Evolutionary conservation across 2,888 invertebrate genomes (phyloP), one percentile per base, ranked within the genome.

Genomic region (Tipula confusa): DNA sequence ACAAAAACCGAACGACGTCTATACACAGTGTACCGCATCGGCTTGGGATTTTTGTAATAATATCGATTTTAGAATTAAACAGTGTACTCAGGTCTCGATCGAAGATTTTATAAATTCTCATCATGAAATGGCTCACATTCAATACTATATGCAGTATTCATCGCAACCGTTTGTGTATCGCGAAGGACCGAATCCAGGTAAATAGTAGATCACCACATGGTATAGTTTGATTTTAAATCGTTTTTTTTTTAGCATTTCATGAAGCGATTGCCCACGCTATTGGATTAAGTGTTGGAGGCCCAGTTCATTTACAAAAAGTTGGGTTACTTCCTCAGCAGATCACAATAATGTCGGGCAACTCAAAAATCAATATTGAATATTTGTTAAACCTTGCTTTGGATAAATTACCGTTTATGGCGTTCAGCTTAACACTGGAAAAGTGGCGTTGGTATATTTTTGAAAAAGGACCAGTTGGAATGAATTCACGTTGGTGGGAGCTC

Each of bases 41-140:
- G 94, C 96, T 0, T 96, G 96, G 96, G 96, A 97, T 88, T 95
- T 96, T 89, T 95, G 94, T 87, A 95, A 96, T 87, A 91, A 93
- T 86, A 91, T 94, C 18, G 97, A 97, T 88, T 96, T 13, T 88
- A 94, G 95, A 86, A 95, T 96, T 85, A 96, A 96, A 86, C 95
- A 95, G 87, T 96, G 96, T 87, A 95, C 96, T 0, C 93, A 93
- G 87, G 92, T 95, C 4, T 93, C 93, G 3, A 93, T 94, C 92
- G 93, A 94, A 15, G 94, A 95, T 88, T 90, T 96, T 48, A 90
- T 95, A 28, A 94, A 94, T 0, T 93, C 94, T 0, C 96, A 96
- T 87, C 95, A 95, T 86, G 96, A 96, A 90, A 94, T 96, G 94
- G 93, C 95, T 0, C 95, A 96, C 87, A 91, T 96, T 0, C 94